phyloP scores from a whole-genome alignment of 2,888 invertebrate genomes.

The Chloromyia formosa region DNA sequence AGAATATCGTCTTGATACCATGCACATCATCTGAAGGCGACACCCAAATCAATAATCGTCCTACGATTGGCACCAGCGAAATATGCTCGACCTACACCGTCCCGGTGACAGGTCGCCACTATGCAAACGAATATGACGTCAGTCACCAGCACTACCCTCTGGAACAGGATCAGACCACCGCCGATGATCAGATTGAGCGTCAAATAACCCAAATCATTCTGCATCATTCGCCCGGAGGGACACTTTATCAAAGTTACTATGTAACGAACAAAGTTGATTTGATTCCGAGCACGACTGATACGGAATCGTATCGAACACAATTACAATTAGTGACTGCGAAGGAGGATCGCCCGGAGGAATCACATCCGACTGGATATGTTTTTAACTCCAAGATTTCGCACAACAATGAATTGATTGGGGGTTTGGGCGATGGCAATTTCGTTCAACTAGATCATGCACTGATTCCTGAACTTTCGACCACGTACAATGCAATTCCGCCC shows the following conservation, averaged over 20 bases:
- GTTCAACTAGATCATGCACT: slow-evolving; percentile 40
- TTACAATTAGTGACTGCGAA: background rate
- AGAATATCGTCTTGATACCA: slow-evolving; percentile 25
- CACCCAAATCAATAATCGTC: background rate
- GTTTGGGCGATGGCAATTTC: slow-evolving; percentile 42
- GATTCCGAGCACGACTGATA: slow-evolving; percentile 43
- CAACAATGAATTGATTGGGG: slow-evolving; percentile 39
- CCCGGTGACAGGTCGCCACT: background rate
- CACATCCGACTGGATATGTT: slow-evolving; percentile 26
- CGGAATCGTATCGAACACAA: slow-evolving; percentile 45
- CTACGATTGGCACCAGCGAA: background rate
- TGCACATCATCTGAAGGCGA: slow-evolving; percentile 14
- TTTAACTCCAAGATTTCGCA: slow-evolving; percentile 37
- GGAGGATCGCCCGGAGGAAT: slow-evolving; percentile 44
- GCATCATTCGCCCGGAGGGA: slow-evolving; percentile 52
- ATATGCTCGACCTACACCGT: background rate
- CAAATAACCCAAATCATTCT: slow-evolving; percentile 37
- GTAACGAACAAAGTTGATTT: slow-evolving; percentile 49
- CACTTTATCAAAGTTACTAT: slow-evolving; percentile 52
- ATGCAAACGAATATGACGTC: background rate
- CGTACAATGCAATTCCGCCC: slow-evolving; percentile 24
- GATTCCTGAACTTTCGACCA: slow-evolving; percentile 31
- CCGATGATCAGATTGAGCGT: slow-evolving; percentile 1
- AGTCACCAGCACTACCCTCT: background rate
- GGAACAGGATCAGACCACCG: too few species aligned